Evolutionary conservation across 2,113 vertebrate genomes (phyloP).

Genomic region (Charina bottae): DNA sequence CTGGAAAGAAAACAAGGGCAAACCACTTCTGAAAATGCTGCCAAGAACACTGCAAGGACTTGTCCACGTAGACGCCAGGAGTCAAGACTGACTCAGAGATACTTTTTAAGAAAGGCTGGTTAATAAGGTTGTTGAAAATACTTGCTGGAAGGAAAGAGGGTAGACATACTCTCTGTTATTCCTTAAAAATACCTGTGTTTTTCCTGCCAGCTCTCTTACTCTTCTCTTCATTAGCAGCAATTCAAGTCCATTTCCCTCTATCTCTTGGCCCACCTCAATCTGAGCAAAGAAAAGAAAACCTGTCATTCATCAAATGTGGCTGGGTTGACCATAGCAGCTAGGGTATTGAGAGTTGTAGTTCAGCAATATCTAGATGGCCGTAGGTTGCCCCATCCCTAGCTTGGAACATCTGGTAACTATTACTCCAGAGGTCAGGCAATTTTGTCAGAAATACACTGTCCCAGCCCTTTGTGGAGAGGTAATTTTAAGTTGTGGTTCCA

Average conservation of each 20-base stretch:
- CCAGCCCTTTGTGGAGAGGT: background rate
- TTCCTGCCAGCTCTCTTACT: background rate
- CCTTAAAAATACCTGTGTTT: background rate
- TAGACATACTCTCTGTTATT: background rate
- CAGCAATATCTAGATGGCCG: background rate
- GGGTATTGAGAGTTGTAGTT: background rate
- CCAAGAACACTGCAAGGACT: background rate
- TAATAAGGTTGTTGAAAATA: background rate
- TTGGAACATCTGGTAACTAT: background rate
- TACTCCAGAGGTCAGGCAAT: background rate
- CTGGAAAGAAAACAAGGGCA: background rate
- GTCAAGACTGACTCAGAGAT: background rate
- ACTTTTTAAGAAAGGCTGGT: background rate
- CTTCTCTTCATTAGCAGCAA: background rate
- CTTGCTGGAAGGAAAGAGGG: no score
- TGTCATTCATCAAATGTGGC: background rate
- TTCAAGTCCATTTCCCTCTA: background rate
- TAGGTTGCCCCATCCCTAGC: background rate
- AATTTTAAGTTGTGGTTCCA: background rate
- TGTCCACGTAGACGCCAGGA: background rate
- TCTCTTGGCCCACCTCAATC: background rate
- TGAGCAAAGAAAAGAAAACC: background rate
- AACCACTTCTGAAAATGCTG: background rate
- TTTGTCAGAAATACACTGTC: background rate
- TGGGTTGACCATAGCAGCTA: background rate